A percentile compares a stretch with the other conserved stretches of the same genome.
Conservation (phyloP, 2,797 vertebrate genomes). For the Delichon dasypus region DNA sequence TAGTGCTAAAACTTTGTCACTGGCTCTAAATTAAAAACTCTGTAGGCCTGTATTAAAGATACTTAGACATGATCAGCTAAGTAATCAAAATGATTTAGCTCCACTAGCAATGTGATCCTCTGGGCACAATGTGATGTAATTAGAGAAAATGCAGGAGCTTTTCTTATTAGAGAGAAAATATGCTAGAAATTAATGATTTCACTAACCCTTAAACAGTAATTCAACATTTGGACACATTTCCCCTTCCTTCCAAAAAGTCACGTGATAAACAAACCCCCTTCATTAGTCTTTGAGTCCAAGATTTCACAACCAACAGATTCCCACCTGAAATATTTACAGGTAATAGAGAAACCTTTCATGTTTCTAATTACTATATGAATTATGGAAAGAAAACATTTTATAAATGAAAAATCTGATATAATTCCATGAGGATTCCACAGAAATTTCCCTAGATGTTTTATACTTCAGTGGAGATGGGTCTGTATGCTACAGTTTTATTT, state of each 20-base stretch:
- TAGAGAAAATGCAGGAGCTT: constrained; percentile 6
- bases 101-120: neutral
- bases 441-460: neutral
- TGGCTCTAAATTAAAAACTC: constrained; percentile 28
- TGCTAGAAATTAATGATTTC: neutral
- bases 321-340: neutral
- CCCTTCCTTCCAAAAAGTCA: constrained; percentile 7
- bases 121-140: neutral
- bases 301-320: neutral
- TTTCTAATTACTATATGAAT: neutral
- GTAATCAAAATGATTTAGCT: constrained; percentile 16
- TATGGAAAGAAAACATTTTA: neutral
- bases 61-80: neutral
- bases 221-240: neutral
- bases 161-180: constrained; percentile 17
- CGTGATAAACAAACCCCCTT: neutral
- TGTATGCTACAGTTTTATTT: neutral
- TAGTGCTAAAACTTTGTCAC: neutral
- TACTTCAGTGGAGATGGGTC: neutral
- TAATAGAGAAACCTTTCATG: neutral
- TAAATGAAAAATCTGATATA: neutral
- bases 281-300: neutral
- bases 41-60: neutral
- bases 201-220: neutral
- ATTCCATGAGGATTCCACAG: neutral